Percentiles rank a stretch among this genome's conserved stretches.
Conservation (phyloP, 2,888 invertebrate genomes). For the Acleris cristana region DNA sequence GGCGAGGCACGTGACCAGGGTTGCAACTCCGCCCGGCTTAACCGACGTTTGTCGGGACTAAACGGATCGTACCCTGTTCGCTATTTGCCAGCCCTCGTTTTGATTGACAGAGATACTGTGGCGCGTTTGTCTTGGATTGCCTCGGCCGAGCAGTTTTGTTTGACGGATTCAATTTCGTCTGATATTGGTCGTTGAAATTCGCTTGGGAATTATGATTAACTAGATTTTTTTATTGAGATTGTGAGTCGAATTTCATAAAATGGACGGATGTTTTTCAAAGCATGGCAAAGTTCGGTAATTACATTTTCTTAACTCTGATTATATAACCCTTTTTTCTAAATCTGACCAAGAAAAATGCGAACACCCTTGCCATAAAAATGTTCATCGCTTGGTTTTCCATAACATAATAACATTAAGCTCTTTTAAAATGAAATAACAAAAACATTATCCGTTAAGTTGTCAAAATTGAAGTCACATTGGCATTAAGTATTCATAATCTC, state of each 20-base stretch:
- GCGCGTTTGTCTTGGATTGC: constrained; percentile 18
- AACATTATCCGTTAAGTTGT: background rate
- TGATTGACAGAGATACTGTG: constrained; percentile 70
- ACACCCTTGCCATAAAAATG: no score
- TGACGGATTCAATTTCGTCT: constrained; percentile 12
- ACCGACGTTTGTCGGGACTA: constrained; percentile 61
- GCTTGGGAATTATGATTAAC: no score
- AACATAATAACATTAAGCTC: no score
- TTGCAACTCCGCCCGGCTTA: constrained; percentile 66
- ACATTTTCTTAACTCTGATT: no score
- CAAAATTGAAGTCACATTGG: background rate
- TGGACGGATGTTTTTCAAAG: no score
- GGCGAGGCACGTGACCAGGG: constrained; percentile 69
- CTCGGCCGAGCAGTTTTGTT: background rate
- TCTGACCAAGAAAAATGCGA: no score
- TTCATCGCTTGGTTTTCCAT: no score
- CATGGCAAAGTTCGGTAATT: no score
- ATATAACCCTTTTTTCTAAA: no score
- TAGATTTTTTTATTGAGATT: no score
- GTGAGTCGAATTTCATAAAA: no score
- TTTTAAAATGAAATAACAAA: no score
- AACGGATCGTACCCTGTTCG: constrained; percentile 47
- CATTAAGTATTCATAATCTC: constrained; percentile 21
- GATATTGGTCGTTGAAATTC: background rate
- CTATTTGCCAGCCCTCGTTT: constrained; percentile 48